Evolutionary conservation across 2,797 vertebrate species (phyloP).

Genomic region (Danio choprae): DNA sequence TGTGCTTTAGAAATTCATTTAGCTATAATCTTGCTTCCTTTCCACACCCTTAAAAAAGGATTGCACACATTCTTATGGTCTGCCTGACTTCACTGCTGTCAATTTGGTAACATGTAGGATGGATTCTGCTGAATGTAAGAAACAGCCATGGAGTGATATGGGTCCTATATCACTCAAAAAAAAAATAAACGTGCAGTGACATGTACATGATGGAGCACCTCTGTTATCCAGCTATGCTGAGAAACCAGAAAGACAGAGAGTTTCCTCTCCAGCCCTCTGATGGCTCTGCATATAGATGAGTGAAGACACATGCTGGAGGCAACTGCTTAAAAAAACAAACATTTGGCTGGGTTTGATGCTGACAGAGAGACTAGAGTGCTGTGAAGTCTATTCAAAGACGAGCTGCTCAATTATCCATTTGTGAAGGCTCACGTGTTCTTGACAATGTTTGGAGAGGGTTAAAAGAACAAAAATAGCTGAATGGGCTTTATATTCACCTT

Average conservation of each 20-base stretch:
- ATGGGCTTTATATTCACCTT: background rate
- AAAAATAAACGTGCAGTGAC: conserved; percentile 41
- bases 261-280: background rate
- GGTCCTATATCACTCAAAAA: background rate
- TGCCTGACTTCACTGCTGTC: background rate
- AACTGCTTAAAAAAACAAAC: background rate
- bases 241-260: conserved; percentile 51
- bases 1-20: background rate
- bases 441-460: background rate
- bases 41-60: background rate
- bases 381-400: background rate
- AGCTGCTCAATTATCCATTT: background rate
- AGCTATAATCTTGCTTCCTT: background rate
- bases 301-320: background rate
- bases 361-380: background rate
- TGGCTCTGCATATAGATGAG: background rate
- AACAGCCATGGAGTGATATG: background rate
- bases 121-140: background rate
- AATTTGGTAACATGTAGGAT: background rate
- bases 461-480: background rate
- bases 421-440: background rate
- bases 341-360: background rate
- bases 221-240: conserved; percentile 49
- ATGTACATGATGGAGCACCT: conserved; percentile 16
- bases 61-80: background rate